phyloP scores from a whole-genome alignment of 2,888 invertebrate genomes.

The Apomyelois bistriatella region DNA sequence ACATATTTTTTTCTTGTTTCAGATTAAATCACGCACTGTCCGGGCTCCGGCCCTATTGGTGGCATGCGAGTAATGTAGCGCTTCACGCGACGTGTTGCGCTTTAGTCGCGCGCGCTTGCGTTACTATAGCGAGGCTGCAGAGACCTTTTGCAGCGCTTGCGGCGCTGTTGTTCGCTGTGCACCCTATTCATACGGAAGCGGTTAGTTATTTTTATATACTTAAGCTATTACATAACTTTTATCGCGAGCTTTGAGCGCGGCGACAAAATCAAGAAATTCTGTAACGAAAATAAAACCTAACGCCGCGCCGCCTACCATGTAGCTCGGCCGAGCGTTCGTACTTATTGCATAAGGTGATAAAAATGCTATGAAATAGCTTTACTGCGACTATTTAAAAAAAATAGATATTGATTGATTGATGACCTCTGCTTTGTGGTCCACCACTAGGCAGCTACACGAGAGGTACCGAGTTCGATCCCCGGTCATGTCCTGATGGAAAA shows the following conservation, averaged over 20 bases:
- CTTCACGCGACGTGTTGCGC: constrained; percentile 88
- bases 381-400: neutral
- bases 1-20: constrained; percentile 58
- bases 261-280: too few relatives aligned
- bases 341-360: too few relatives aligned
- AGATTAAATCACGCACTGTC: constrained; percentile 88
- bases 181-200: constrained; percentile 95
- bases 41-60: constrained; percentile 87
- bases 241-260: too few relatives aligned
- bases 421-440: too few relatives aligned
- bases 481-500: too few relatives aligned
- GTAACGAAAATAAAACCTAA: too few relatives aligned
- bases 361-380: too few relatives aligned
- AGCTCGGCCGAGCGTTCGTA: too few relatives aligned
- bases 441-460: too few relatives aligned
- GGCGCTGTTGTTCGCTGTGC: constrained; percentile 89
- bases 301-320: too few relatives aligned
- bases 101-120: constrained; percentile 85
- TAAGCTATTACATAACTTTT: neutral
- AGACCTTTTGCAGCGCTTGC: constrained; percentile 86
- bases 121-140: constrained; percentile 83
- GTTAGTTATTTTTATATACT: constrained; percentile 77
- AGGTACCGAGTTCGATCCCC: too few relatives aligned
- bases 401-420: too few relatives aligned
- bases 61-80: constrained; percentile 88